phyloP scores from a whole-genome alignment of 2,888 invertebrate species.

The Bombylius discolor region DNA sequence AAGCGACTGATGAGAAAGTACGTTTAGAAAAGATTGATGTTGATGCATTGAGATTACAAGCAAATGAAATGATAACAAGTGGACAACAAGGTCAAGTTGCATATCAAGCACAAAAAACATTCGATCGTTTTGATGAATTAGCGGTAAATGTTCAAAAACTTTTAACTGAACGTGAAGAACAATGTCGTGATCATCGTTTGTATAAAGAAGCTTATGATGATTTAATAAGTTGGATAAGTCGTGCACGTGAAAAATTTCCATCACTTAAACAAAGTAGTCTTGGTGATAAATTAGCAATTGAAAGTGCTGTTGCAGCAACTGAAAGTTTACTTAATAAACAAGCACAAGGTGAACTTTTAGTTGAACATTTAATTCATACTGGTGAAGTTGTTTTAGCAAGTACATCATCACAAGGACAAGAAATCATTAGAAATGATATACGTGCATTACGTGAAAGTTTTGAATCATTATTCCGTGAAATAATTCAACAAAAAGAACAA shows the following conservation, averaged over 20 bases:
- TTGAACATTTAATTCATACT: conserved; percentile 77
- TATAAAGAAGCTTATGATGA: conserved; percentile 90
- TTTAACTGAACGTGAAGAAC: conserved; percentile 65
- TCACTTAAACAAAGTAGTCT: conserved; percentile 71
- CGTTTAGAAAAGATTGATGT: conserved; percentile 83
- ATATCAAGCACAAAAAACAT: conserved; percentile 69
- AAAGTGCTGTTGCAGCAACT: conserved; percentile 76
- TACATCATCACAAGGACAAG: conserved; percentile 68
- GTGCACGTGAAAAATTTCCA: conserved; percentile 80
- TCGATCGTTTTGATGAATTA: conserved; percentile 69
- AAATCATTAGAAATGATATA: conserved; percentile 71
- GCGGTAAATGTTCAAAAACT: conserved; percentile 65
- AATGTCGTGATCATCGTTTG: conserved; percentile 73
- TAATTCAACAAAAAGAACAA: conserved; percentile 71
- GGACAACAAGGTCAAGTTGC: conserved; percentile 75
- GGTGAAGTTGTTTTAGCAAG: conserved; percentile 72
- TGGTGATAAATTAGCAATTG: conserved; percentile 77
- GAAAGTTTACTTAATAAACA: conserved; percentile 77
- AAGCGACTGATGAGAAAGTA: conserved; percentile 74
- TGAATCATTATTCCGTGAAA: conserved; percentile 70
- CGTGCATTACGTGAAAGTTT: conserved; percentile 74
- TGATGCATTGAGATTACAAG: conserved; percentile 70
- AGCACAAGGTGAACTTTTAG: conserved; percentile 75
- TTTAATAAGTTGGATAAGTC: conserved; percentile 72
- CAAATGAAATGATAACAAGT: conserved; percentile 71